Base-by-base conservation (phyloP, 2,888 invertebrate genomes). In the Silvanus unidentatus region DNA sequence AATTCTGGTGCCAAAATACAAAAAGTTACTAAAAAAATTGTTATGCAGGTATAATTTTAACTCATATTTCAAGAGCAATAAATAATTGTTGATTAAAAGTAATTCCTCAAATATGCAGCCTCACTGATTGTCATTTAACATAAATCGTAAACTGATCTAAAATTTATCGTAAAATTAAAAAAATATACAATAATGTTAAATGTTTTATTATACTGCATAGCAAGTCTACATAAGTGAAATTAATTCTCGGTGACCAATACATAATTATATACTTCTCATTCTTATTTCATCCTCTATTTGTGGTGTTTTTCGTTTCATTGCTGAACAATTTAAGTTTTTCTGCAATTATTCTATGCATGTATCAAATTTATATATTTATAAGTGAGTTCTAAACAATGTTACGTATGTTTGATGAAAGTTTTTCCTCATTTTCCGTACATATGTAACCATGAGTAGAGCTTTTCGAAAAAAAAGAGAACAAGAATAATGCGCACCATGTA, bases 1-100 rank as follows among this genome's bases (percentile, higher is more conserved):
- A 68, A 66, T 66, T 65, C 69, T 66, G 70, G 71, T 71, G 71
- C 71, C 71, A 71, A 71, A 71, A 57, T 60, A 55, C 61, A 61
- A n/a, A n/a, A 65, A 69, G 69, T 69, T 68, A 69, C 66, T 68
- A 67, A 65, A 61, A 32, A 22, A 22, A 22, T 54, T 59, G 60
- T 58, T 58, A 56, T 57, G 60, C 55, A 54, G 54, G 42, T 57
- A 59, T 58, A 55, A 57, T 52, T 59, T 57, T 53, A 53, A n/a
- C 51, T 47, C 47, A 51, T 53, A 49, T 46, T 49, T 43, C 47
- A 48, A 40, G 47, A 62, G 59, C 62, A 62, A 60, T 60, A 60
- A 62, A 41, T 27, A 43, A 42, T 39, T 42, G 16, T 14, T 39
- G 15, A 39, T 36, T 44, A 40, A 45, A 34, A 43, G 40, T 38